Evolutionary conservation across 2,888 invertebrate genomes (phyloP), one percentile per base, ranked within the genome.

Genomic region (Silvanus unidentatus): DNA sequence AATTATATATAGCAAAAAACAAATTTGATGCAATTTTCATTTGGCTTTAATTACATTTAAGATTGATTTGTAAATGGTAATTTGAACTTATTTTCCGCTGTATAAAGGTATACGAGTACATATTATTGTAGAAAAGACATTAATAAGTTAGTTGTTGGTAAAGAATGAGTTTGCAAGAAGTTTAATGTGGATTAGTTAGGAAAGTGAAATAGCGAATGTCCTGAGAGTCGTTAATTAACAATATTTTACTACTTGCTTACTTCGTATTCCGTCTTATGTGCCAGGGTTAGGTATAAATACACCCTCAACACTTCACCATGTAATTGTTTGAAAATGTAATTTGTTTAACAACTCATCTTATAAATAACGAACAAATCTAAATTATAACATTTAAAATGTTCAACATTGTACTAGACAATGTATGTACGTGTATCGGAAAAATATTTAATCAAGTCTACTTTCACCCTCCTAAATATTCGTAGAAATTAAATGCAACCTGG

Each of bases 141-240:
- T 52, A 57, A 57, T 54, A 53, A 57, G 50, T 55, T 55, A 48
- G 49, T 52, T n/a, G 52, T 48, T 52, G 55, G 53, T 60, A 56
- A 59, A 59, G 58, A 62, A 60, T 57, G 59, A 58, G 57, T 57
- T 58, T 50, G 48, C 52, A 56, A 57, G 58, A 54, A 57, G 49
- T 61, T 60, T 56, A 54, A 55, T 55, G 53, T 53, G 51, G 49
- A 56, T 56, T 56, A 54, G 53, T 52, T 54, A 47, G 50, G 47
- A 53, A 53, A 60, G 50, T 58, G 62, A 59, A 60, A 62, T 62
- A 62, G 62, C 58, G 61, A 62, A 60, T 65, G 65, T 64, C 64
- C 63, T 55, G 63, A 57, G 60, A 62, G 58, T 62, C 64, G 67
- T 67, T 69, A 70, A 70, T 70, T 70, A 70, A 66, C 66, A 64